Evolutionary conservation across 2,797 vertebrate genomes (phyloP).

Genomic region (Cuniculus paca): DNA sequence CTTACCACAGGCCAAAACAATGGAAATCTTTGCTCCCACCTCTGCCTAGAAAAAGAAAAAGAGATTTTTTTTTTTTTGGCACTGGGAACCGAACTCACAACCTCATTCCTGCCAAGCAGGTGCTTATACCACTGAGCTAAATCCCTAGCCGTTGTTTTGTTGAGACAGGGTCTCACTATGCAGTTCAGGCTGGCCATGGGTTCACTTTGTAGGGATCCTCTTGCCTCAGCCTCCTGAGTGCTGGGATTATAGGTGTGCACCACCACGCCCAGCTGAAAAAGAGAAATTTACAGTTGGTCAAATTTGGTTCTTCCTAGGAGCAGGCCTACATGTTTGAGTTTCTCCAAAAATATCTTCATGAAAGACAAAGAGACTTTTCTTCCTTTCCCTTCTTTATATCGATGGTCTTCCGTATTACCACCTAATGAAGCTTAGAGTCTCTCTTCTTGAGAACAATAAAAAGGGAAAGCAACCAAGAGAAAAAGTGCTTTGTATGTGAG

Average conservation of each 20-base stretch:
- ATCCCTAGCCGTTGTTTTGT: too few species aligned
- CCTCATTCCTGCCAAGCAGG: too few species aligned
- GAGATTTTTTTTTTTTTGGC: too few species aligned
- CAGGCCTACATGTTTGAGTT: background rate
- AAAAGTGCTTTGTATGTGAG: background rate
- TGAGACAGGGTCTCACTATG: too few species aligned
- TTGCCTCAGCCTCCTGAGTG: too few species aligned
- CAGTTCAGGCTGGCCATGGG: too few species aligned
- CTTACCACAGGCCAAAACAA: background rate
- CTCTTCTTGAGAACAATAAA: conserved; percentile 1
- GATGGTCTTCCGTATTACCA: background rate
- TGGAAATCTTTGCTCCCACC: background rate
- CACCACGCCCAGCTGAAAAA: too few species aligned
- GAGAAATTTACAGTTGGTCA: background rate
- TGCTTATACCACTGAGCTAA: too few species aligned
- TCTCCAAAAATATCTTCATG: background rate
- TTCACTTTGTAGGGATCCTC: too few species aligned
- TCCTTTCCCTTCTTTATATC: background rate
- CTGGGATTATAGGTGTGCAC: too few species aligned
- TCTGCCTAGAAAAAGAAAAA: background rate
- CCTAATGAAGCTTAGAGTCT: background rate
- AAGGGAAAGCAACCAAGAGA: background rate
- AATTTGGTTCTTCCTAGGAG: background rate
- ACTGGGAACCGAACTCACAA: too few species aligned
- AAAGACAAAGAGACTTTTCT: background rate